phyloP scores from a whole-genome alignment of 2,113 vertebrate species.

The Opisthocomus hoazin region DNA sequence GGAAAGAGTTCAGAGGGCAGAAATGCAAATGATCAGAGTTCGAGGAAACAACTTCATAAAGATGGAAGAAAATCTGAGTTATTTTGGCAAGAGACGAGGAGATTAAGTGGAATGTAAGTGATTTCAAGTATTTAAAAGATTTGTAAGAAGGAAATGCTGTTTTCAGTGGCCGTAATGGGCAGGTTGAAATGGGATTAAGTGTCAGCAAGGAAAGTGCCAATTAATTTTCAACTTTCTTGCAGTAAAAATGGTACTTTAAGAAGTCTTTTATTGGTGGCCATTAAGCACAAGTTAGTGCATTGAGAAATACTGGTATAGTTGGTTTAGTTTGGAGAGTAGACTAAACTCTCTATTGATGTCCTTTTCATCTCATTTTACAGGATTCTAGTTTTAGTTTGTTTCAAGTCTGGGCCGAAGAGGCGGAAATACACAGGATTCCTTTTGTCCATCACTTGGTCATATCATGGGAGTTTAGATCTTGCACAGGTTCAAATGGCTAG shows the following conservation, averaged over 20 bases:
- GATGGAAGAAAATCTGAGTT: conserved; percentile 7
- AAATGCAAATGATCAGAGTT: neutral
- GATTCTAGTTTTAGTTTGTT: neutral
- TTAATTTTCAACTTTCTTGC: neutral
- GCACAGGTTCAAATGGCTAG: neutral
- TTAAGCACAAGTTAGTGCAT: neutral
- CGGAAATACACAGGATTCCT: neutral
- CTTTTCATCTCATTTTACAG: neutral
- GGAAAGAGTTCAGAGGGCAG: conserved; percentile 26
- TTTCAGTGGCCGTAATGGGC: neutral
- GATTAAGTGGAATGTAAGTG: neutral
- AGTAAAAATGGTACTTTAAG: neutral
- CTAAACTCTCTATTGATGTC: neutral
- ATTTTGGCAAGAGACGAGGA: conserved; percentile 14
- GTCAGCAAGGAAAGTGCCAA: neutral
- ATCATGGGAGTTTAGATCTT: neutral
- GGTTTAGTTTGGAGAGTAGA: neutral
- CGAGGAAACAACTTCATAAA: neutral
- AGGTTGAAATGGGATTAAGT: neutral
- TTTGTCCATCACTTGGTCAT: neutral
- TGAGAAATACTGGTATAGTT: neutral
- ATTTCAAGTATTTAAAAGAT: conserved; percentile 5
- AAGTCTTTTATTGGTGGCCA: neutral
- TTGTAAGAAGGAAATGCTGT: neutral
- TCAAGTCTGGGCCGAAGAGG: neutral